Base-by-base conservation (phyloP, 2,113 vertebrate species). In the Pionites leucogaster region DNA sequence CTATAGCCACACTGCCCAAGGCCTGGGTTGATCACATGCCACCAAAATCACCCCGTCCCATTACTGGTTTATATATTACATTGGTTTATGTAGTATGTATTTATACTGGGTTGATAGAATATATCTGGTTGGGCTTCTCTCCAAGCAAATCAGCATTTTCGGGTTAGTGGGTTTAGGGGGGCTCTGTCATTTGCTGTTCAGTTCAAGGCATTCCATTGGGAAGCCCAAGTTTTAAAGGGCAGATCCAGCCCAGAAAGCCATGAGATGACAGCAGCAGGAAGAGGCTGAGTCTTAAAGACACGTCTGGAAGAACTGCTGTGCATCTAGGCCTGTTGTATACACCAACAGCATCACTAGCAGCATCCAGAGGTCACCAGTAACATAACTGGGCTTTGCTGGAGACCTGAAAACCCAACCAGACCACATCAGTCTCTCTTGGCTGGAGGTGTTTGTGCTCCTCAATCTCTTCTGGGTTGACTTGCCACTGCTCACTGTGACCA, bases 261-360 rank as follows among this genome's bases (percentile, higher is more conserved):
- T 57, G 35, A 90, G 80, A 78, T 63, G 35, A 59, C 60, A 94
- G 72, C n/a, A 92, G 55, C 50, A 95, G 75, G 18, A 88, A 57
- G 47, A 74, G 50, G 55, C 25, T 69, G 50, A 70, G 42, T 74
- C 68, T 65, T 91, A 75, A 82, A 50, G 69, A 74, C 39, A 49
- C 2, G 1, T 46, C 69, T 71, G 60, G 50, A 68, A 37, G 75
- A 77, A 55, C 9, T 59, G 68, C 63, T 68, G n/a, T 35, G 39
- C 87, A 62, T 89, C 50, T 70, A 47, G 35, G 63, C 37, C 82
- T 63, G 50, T 47, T 0, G 0, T 12, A n/a, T 47, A 75, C 39
- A 35, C 47, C 42, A 59, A 14, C 55, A 57, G 55, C 31, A n/a
- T 57, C 47, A 35, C n/a, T 50, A 55, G 29, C 27, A 89, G 77